These are phyloP conservation scores for Callaeas wilsoni DNA, from an alignment of 2,113 vertebrate species.

Conservation along the genomic window DNA sequence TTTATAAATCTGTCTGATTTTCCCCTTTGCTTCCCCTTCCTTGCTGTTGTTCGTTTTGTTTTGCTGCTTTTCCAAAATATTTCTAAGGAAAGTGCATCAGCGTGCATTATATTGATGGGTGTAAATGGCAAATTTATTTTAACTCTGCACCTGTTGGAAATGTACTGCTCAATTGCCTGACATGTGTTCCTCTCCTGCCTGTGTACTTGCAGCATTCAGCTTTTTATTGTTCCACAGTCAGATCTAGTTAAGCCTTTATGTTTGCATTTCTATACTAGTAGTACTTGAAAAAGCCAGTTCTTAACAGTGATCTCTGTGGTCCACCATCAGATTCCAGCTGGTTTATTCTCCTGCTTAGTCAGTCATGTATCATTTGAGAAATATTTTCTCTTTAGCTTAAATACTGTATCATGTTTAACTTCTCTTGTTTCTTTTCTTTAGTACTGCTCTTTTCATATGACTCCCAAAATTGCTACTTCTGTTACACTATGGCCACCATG, in stretches of 20 bases:
- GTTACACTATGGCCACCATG: accelerated
- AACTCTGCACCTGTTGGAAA: not conserved
- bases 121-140: not conserved
- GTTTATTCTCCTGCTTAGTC: not conserved
- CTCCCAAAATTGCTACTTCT: not conserved
- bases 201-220: not conserved
- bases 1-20: not conserved
- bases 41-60: not conserved
- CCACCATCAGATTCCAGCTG: not conserved
- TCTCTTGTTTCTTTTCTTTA: not conserved
- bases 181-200: not conserved
- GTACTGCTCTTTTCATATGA: not conserved
- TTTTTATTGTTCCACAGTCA: not conserved
- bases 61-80: not conserved
- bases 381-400: not conserved
- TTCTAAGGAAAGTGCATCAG: not conserved
- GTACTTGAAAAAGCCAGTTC: not conserved
- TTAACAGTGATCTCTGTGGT: not conserved
- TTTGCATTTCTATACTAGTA: not conserved
- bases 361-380: not conserved
- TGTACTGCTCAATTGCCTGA: not conserved
- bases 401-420: not conserved
- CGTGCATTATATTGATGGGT: not conserved
- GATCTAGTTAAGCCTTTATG: not conserved
- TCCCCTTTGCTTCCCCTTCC: not conserved